phyloP scores from a whole-genome alignment of 2,113 vertebrate species.

The Anarhynchus alexandrinus region DNA sequence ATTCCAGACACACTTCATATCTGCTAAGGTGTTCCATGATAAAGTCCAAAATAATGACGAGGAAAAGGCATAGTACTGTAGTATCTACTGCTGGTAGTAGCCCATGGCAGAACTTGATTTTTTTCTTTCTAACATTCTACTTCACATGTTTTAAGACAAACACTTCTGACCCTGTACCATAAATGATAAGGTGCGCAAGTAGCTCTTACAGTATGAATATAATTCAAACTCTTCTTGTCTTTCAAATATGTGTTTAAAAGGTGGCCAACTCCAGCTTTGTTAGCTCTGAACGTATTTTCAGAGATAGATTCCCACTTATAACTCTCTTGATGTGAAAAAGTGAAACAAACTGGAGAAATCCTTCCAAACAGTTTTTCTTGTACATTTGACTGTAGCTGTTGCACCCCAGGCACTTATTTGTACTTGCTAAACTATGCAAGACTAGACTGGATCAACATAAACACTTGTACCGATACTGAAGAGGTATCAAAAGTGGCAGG shows the following conservation, averaged over 20 bases:
- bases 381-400: not conserved
- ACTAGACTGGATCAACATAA: not conserved
- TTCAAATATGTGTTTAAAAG: not conserved
- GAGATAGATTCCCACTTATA: not conserved
- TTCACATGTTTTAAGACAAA: not conserved
- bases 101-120: fast-evolving
- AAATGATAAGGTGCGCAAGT: not conserved
- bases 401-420: not conserved
- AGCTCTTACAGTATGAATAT: not conserved
- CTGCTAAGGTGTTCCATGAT: not conserved
- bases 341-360: not conserved
- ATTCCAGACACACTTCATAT: not conserved
- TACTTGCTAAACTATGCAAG: not conserved
- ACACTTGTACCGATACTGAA: not conserved
- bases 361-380: not conserved
- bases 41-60: not conserved
- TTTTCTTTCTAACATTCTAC: not conserved
- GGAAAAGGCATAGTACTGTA: not conserved
- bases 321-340: not conserved
- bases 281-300: not conserved
- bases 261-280: not conserved
- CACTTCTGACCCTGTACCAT: not conserved
- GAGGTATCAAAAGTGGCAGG: not conserved
- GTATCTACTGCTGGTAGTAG: not conserved
- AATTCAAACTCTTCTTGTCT: not conserved